Evolutionary conservation across 2,113 vertebrate species (phyloP), one percentile per base, ranked within the genome.

Genomic region (Oryzias celebensis): DNA sequence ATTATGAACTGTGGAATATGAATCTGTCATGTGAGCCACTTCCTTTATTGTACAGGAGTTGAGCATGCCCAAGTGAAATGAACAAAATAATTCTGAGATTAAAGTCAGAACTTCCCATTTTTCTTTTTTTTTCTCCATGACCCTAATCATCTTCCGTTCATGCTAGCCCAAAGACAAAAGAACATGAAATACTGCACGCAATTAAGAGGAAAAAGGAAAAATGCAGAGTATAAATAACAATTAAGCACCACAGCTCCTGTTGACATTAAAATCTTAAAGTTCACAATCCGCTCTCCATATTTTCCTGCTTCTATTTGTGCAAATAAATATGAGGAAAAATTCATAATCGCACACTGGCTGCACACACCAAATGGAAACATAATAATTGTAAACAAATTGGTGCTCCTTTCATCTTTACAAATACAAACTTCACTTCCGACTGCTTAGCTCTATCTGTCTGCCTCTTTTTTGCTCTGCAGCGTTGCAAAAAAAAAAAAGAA

Each of bases 331-430:
- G 24, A 48, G 26, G 14, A 12, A 41, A 22, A 18, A 8, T 50
- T 63, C 26, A 62, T 65, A 13, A 54, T 54, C 18, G 18, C 52
- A 6, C 28, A n/a, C 55, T 43, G 41, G 53, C 43, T 52, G 46
- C 20, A 51, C 47, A 58, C 41, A 41, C 56, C 65, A 50, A 68
- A 54, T 22, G 46, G 41, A 71, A 63, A 70, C 66, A 17, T 54
- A 67, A 48, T 60, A 59, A 72, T 66, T 73, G 53, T 65, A 49
- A 68, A 71, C 44, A 75, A 77, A 82, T 69, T 73, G 51, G 22
- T 31, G 62, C 64, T 64, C 60, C 46, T 71, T 79, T 73, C 57
- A 65, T 65, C 64, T 51, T 20, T 23, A 31, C 23, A 68, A 61
- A 72, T 58, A 61, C 52, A 69, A 61, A 58, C 45, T 23, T n/a